Evolutionary conservation across 1,140 invertebrate genomes (phyloP).

Genomic region (Bombus superbus): DNA sequence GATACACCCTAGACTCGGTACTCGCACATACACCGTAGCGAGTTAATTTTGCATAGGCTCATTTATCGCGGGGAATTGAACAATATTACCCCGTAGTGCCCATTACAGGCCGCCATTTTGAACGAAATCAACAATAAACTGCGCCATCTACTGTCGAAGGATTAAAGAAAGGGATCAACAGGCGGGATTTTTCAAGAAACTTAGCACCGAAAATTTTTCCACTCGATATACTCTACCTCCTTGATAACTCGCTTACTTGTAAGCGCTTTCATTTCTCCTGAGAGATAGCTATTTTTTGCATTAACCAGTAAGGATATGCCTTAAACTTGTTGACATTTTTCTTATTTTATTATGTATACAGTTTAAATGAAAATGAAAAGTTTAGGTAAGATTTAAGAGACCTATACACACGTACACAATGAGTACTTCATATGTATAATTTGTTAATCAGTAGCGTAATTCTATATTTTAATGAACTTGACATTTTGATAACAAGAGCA

Average conservation of each 20-base stretch:
- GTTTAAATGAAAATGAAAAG: background rate
- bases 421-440: background rate
- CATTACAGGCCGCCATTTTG: constrained; percentile 78
- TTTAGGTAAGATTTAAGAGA: background rate
- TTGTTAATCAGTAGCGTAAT: constrained; percentile 21
- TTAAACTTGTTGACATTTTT: background rate
- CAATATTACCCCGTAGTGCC: constrained; percentile 67
- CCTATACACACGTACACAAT: background rate
- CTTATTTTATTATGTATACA: background rate
- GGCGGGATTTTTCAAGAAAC: constrained; percentile 36
- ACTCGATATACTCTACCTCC: background rate
- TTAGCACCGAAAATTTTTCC: background rate
- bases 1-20: constrained; percentile 29
- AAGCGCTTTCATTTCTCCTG: background rate
- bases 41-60: constrained; percentile 50
- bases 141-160: constrained; percentile 54
- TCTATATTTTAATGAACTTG: background rate
- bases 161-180: background rate
- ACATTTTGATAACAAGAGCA: constrained; percentile 5
- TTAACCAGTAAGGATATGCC: background rate
- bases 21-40: constrained; percentile 23
- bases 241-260: background rate
- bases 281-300: background rate
- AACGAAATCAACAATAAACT: constrained; percentile 75
- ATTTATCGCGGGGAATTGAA: constrained; percentile 62